These are phyloP conservation scores for Platichthys stellatus DNA, from an alignment of 2,113 vertebrate genomes.

Conservation along the genomic window DNA sequence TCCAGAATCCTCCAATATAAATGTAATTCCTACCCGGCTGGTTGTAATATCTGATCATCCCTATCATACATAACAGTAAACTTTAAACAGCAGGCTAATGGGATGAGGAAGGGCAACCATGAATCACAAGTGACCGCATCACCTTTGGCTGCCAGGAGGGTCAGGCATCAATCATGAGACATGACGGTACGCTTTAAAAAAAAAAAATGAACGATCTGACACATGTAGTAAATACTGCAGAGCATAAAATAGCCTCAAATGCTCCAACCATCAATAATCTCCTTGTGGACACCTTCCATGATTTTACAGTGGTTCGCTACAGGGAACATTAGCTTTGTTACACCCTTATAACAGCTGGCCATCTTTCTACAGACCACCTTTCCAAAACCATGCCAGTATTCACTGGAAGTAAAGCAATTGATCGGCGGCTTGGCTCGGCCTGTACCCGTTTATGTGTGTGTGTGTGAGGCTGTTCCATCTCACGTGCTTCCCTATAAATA, in stretches of 20 bases:
- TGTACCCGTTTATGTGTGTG: slow-evolving; percentile 15
- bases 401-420: slow-evolving; percentile 24
- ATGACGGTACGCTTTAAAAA: not conserved
- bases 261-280: not conserved
- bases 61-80: not conserved
- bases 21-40: not conserved
- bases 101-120: not conserved
- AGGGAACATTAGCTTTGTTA: not conserved
- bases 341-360: slow-evolving; percentile 13
- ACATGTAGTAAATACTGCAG: not conserved
- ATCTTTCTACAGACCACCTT: slow-evolving; percentile 7
- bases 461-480: slow-evolving; percentile 21
- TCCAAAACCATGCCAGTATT: slow-evolving; percentile 16
- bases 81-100: not conserved
- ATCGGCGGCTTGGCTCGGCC: not conserved
- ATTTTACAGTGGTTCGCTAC: not conserved
- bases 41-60: not conserved
- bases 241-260: not conserved
- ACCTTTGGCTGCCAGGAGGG: not conserved
- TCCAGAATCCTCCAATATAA: not conserved
- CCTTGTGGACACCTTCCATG: not conserved
- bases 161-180: not conserved
- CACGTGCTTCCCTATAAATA: slow-evolving; percentile 42
- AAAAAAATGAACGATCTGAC: not conserved
- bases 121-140: not conserved